Conservation (phyloP, 2,113 vertebrate genomes). For the Coreoperca whiteheadi region DNA sequence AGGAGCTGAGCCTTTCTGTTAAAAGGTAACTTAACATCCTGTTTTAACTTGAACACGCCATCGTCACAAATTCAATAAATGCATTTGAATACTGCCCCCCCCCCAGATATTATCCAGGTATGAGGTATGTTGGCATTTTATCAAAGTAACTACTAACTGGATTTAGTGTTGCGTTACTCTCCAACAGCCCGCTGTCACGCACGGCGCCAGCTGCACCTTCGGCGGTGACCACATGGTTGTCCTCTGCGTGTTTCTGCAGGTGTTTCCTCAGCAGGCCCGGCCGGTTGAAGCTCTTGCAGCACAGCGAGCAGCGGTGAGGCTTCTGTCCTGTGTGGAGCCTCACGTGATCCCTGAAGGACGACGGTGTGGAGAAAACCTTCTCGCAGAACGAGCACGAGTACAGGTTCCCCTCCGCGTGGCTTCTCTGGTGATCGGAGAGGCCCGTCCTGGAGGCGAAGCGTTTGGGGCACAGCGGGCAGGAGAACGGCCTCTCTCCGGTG, state of each 20-base stretch:
- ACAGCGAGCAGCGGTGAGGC: slow-evolving; percentile 61
- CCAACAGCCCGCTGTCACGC: neutral
- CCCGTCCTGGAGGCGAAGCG: slow-evolving; percentile 65
- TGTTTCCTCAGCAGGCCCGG: slow-evolving; percentile 67
- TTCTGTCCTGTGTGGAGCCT: slow-evolving; percentile 64
- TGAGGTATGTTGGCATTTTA: no score
- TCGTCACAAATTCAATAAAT: no score
- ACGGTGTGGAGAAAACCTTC: slow-evolving; percentile 63
- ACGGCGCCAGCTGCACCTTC: neutral
- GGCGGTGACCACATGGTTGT: neutral
- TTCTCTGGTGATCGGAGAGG: slow-evolving; percentile 51
- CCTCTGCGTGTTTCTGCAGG: slow-evolving; percentile 44
- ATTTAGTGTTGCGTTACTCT: no score
- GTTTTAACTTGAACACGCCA: no score
- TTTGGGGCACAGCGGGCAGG: slow-evolving; percentile 66
- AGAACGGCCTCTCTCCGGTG: slow-evolving; percentile 67
- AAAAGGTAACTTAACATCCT: no score
- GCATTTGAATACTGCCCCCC: no score
- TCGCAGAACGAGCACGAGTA: slow-evolving; percentile 59
- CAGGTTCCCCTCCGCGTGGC: slow-evolving; percentile 26
- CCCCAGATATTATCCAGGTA: no score
- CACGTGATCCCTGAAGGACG: slow-evolving; percentile 64
- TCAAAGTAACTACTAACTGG: no score
- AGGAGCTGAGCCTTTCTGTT: no score
- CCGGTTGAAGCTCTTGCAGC: slow-evolving; percentile 71